Evolutionary conservation across 2,888 invertebrate species (phyloP).

Genomic region (Dryococelus australis): DNA sequence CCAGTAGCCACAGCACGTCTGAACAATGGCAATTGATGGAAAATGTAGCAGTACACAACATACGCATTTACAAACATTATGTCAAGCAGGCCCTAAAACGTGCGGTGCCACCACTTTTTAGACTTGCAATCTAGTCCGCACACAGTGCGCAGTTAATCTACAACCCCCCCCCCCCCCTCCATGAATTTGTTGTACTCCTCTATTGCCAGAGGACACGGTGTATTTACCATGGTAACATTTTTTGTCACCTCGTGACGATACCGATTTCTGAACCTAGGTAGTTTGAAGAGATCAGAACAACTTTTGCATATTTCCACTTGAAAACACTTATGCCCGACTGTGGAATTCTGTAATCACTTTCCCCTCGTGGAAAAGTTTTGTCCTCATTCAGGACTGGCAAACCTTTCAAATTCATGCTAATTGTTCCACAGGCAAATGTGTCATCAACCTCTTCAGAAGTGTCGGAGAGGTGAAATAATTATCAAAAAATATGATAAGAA

Average conservation of each 20-base stretch:
- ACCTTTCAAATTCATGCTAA: conserved; percentile 38
- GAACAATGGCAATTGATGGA: no score
- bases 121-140: background rate
- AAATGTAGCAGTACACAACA: background rate
- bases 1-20: no score
- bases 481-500: conserved; percentile 32
- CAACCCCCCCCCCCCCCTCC: background rate
- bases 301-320: no score
- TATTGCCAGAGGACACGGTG: no score
- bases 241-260: no score
- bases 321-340: no score
- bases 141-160: background rate
- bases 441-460: conserved; percentile 45
- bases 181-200: background rate
- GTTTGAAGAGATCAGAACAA: no score
- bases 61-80: background rate
- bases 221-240: no score
- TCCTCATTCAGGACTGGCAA: no score
- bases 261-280: no score
- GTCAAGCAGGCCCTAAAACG: background rate
- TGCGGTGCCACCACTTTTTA: conserved; percentile 24
- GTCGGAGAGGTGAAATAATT: conserved; percentile 36
- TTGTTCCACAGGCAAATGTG: conserved; percentile 47
- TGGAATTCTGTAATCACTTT: no score
- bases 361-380: no score